Evolutionary conservation across 2,888 invertebrate genomes (phyloP).

Genomic region (Luperina testacea): DNA sequence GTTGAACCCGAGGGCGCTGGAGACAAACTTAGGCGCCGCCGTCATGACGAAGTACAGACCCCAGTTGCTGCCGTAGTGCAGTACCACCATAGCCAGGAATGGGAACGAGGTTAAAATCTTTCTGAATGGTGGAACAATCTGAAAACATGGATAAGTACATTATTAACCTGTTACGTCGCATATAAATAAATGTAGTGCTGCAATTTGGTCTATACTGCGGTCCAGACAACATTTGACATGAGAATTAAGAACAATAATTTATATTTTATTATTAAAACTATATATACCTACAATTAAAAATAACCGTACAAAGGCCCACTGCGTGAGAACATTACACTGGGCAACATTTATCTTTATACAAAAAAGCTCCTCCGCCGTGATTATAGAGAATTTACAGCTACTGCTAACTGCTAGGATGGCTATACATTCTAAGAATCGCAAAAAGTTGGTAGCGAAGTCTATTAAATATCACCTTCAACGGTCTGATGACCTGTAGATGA

Average conservation of each 20-base stretch:
- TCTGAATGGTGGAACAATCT: conserved; percentile 92
- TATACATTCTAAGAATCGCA: not conserved
- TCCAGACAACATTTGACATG: not conserved
- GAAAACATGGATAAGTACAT: conserved; percentile 62
- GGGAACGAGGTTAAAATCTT: conserved; percentile 92
- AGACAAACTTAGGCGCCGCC: conserved; percentile 93
- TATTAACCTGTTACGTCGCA: not conserved
- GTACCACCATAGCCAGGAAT: conserved; percentile 91
- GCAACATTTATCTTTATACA: not conserved
- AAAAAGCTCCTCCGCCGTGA: not conserved
- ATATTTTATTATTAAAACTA: not conserved
- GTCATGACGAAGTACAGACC: conserved; percentile 94
- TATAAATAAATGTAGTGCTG: not conserved
- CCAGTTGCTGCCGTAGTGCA: conserved; percentile 94
- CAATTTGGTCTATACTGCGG: not conserved
- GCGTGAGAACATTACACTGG: not conserved
- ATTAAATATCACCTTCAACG: conserved; percentile 28
- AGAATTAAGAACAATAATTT: not conserved
- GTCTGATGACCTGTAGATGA: conserved; percentile 24
- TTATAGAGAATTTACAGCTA: not conserved
- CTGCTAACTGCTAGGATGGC: not conserved
- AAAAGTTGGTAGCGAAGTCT: not conserved
- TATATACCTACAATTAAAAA: too few species aligned
- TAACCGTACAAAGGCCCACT: not conserved
- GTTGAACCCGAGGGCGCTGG: conserved; percentile 93